Evolutionary conservation across 2,113 vertebrate species (phyloP).

Genomic region (Motacilla alba): DNA sequence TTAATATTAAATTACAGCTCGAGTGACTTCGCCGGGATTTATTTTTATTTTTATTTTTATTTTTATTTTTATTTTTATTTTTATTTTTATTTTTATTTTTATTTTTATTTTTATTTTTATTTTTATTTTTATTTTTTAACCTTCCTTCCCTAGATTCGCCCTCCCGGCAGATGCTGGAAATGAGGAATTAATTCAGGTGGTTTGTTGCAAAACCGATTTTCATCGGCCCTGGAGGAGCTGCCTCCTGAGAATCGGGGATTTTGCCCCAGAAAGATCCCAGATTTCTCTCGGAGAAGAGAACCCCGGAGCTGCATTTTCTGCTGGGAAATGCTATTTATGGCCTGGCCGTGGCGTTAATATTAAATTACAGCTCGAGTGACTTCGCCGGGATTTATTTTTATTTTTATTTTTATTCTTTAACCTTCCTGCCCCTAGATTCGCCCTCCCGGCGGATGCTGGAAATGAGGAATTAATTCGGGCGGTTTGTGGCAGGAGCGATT

Average conservation of each 20-base stretch:
- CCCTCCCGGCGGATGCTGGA: neutral
- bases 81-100: no score
- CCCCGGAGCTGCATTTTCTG: neutral
- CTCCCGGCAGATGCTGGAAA: no score
- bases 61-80: no score
- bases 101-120: no score
- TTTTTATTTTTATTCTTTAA: neutral
- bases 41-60: neutral
- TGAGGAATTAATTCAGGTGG: no score
- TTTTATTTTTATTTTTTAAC: no score
- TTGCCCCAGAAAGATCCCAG: neutral
- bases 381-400: accelerated
- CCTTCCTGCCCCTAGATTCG: neutral
- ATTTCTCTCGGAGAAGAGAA: neutral
- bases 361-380: neutral
- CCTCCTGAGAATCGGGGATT: no score
- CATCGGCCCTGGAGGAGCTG: no score
- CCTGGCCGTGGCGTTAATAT: accelerated
- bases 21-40: no score
- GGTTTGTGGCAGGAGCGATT: neutral
- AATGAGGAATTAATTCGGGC: neutral
- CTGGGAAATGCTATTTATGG: neutral
- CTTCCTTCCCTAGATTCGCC: no score
- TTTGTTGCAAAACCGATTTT: no score
- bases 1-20: no score